These are phyloP conservation scores for Colius striatus DNA, from an alignment of 2,113 vertebrate genomes.

Conservation along the genomic window DNA sequence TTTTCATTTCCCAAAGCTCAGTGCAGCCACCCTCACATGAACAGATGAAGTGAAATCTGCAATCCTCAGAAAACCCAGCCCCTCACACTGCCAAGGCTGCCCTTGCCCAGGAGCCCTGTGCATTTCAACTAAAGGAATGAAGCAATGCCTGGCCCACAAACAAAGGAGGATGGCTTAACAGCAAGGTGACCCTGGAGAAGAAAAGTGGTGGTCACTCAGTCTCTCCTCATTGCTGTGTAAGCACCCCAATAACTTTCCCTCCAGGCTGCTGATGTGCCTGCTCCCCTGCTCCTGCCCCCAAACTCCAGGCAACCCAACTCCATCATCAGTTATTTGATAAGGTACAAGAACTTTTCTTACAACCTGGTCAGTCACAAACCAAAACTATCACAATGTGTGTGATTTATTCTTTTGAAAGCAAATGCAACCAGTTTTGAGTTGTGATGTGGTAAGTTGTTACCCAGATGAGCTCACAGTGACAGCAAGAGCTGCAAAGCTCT, in stretches of 20 bases:
- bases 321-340: neutral
- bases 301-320: neutral
- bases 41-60: neutral
- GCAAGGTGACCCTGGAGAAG: neutral
- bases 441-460: neutral
- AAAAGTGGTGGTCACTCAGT: accelerated
- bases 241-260: accelerated
- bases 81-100: neutral
- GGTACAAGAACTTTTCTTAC: neutral
- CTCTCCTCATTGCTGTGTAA: neutral
- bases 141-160: neutral
- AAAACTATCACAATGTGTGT: neutral
- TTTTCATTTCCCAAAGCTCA: slow-evolving; percentile 16
- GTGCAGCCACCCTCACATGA: neutral
- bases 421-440: neutral
- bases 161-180: neutral
- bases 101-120: neutral
- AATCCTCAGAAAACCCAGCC: neutral
- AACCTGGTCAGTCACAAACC: neutral
- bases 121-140: neutral
- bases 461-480: neutral
- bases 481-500: neutral
- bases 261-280: neutral
- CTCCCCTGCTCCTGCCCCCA: accelerated
- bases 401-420: neutral